phyloP scores from a whole-genome alignment of 2,888 invertebrate species.

The Agonopterix alstromeriana region DNA sequence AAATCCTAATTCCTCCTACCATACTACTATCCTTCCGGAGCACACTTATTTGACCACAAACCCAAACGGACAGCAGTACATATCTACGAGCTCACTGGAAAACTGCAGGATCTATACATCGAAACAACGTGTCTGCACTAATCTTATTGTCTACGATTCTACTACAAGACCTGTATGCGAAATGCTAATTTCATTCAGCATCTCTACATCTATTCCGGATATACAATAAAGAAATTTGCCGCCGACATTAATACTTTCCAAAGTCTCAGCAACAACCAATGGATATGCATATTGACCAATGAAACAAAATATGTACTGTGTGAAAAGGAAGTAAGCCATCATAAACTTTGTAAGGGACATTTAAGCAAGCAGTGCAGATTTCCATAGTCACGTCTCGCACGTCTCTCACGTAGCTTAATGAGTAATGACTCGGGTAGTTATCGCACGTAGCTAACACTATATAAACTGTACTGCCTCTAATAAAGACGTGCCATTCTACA shows the following conservation, averaged over 20 bases:
- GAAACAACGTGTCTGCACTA: slow-evolving; percentile 13
- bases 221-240: slow-evolving; percentile 13
- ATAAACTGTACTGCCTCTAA: too few relatives aligned
- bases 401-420: too few relatives aligned
- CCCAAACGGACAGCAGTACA: slow-evolving; percentile 16
- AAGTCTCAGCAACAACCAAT: slow-evolving; percentile 11
- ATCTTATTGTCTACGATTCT: slow-evolving; percentile 15
- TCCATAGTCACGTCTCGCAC: too few relatives aligned
- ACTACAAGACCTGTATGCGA: slow-evolving; percentile 15
- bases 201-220: slow-evolving; percentile 8
- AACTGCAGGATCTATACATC: slow-evolving; percentile 14
- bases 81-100: slow-evolving; percentile 15
- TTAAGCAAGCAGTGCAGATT: too few relatives aligned
- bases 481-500: too few relatives aligned
- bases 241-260: slow-evolving; percentile 18
- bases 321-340: slow-evolving; percentile 8
- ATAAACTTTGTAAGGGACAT: too few relatives aligned
- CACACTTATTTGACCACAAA: slow-evolving; percentile 15
- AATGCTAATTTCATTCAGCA: slow-evolving; percentile 9
- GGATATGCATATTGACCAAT: slow-evolving; percentile 13
- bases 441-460: too few relatives aligned
- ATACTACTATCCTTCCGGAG: slow-evolving; percentile 17
- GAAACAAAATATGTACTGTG: slow-evolving; percentile 12
- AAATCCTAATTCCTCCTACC: slow-evolving; percentile 15
- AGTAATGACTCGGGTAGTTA: too few relatives aligned